Evolutionary conservation across 2,888 invertebrate species (phyloP).

Genomic region (Drosophila diplacantha): DNA sequence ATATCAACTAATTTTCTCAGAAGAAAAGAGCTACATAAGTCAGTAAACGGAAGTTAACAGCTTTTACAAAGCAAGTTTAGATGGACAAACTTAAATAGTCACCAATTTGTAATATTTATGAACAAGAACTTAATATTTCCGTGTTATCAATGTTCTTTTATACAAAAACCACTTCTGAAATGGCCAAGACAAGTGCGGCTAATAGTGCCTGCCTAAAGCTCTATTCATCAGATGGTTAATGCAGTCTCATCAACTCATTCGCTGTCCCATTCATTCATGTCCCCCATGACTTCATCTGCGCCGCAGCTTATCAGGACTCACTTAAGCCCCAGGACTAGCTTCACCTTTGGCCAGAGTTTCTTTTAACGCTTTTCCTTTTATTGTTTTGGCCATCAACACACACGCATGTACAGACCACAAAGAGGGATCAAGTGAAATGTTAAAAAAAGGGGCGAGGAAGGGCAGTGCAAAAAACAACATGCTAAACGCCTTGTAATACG

Average conservation of each 20-base stretch:
- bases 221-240: not conserved
- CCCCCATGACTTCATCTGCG: conserved; percentile 30
- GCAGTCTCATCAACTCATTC: not conserved
- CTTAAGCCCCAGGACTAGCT: conserved; percentile 11
- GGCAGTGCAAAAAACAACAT: conserved; percentile 28
- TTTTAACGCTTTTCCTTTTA: conserved; percentile 5
- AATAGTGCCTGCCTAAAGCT: not conserved
- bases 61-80: not conserved
- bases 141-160: not conserved
- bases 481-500: conserved; percentile 67
- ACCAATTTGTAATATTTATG: not conserved
- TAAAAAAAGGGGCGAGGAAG: conserved; percentile 2
- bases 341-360: conserved; percentile 26
- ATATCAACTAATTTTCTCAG: not conserved
- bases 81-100: not conserved
- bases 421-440: conserved; percentile 43
- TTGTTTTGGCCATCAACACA: conserved; percentile 21
- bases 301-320: conserved; percentile 29
- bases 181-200: not conserved
- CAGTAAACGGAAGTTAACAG: not conserved
- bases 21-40: not conserved
- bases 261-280: not conserved
- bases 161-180: not conserved
- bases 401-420: conserved; percentile 39
- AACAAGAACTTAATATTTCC: not conserved